Conservation (phyloP, 1,140 invertebrate species). For the Phymorhynchus buccinoides region DNA sequence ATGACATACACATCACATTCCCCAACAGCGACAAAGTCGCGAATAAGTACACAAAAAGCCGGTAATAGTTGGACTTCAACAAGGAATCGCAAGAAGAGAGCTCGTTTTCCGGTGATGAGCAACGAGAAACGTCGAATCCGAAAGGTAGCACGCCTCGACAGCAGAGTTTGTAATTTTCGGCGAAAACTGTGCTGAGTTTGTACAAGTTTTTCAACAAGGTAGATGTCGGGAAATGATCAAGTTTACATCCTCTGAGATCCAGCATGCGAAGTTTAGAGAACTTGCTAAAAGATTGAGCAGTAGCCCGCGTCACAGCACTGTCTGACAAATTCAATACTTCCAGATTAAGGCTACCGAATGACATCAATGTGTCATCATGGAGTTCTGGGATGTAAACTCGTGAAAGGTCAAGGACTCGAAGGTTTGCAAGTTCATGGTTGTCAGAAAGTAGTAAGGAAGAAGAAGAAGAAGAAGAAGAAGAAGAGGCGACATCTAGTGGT, state of each 20-base stretch:
- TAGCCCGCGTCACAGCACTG: background rate
- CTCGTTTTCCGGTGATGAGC: background rate
- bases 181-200: background rate
- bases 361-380: background rate
- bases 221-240: background rate
- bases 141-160: background rate
- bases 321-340: background rate
- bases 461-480: background rate
- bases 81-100: slow-evolving; percentile 25
- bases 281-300: background rate
- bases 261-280: slow-evolving; percentile 11
- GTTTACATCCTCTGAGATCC: slow-evolving; percentile 22
- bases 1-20: slow-evolving; percentile 50
- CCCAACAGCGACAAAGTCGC: slow-evolving; percentile 48
- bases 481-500: background rate
- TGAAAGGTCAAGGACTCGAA: background rate
- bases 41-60: slow-evolving; percentile 37
- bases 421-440: too few species aligned
- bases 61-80: slow-evolving; percentile 7
- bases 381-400: background rate
- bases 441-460: background rate
- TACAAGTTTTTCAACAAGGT: slow-evolving; percentile 35
- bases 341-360: background rate
- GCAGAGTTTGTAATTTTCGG: slow-evolving; percentile 32
- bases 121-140: background rate